Percentiles rank a stretch among this genome's conserved stretches.
These are phyloP conservation scores for Drosophila dunni DNA, from an alignment of 1,140 invertebrate genomes.

Conservation along the genomic window DNA sequence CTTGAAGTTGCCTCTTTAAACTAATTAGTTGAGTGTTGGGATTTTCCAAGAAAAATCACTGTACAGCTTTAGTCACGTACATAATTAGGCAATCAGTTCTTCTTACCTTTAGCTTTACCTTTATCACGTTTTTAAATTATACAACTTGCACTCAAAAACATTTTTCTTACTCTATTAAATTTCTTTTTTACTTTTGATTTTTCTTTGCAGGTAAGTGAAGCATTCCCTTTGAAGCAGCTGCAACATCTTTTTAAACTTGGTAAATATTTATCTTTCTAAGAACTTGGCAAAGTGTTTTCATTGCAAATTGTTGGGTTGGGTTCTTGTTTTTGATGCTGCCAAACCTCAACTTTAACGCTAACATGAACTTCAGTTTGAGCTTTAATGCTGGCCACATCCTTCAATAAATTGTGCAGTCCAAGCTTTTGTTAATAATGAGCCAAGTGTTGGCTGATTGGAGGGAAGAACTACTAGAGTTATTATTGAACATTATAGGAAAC, in stretches of 20 bases:
- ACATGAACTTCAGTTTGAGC: constrained; percentile 8
- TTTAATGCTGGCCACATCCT: constrained; percentile 24
- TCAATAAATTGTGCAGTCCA: constrained; percentile 9
- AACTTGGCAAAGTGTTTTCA: constrained; percentile 43
- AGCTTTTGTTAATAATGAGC: constrained; percentile 2
- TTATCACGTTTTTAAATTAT: constrained; percentile 36
- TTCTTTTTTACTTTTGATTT: constrained; percentile 10
- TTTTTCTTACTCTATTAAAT: constrained; percentile 22
- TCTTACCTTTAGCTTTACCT: constrained; percentile 7
- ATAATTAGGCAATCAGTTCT: constrained; percentile 56
- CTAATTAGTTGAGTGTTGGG: constrained; percentile 62
- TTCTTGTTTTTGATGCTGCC: neutral
- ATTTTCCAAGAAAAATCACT: constrained; percentile 26
- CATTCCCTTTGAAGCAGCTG: constrained; percentile 39
- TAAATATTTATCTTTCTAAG: constrained; percentile 58
- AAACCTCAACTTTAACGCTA: neutral
- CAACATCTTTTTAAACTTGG: constrained; percentile 30
- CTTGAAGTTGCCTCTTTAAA: constrained; percentile 37
- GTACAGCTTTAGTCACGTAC: constrained; percentile 9
- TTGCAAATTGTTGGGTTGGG: constrained; percentile 35
- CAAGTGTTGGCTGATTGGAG: neutral
- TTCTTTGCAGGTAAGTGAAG: constrained; percentile 71
- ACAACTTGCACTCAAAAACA: constrained; percentile 52
- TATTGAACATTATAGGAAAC: constrained; percentile 7
- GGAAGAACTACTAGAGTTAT: constrained; percentile 10